These are phyloP conservation scores for Phengaris arion DNA, from an alignment of 2,888 invertebrate genomes.

Conservation along the genomic window DNA sequence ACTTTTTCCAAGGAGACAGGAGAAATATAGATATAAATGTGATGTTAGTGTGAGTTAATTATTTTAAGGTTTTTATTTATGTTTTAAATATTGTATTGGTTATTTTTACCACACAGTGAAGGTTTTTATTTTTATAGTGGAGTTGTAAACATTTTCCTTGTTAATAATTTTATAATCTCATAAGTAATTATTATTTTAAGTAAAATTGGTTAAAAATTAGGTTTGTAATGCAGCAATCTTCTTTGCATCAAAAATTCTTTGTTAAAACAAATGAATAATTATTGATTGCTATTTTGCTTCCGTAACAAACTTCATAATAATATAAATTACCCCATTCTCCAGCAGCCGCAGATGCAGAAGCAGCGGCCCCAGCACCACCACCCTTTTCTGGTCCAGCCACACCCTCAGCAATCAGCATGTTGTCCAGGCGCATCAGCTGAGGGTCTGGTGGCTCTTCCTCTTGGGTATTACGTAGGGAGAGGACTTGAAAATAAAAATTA, in stretches of 20 bases:
- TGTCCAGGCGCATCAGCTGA: slow-evolving; percentile 98
- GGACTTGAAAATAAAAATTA: slow-evolving; percentile 77
- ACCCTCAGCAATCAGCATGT: slow-evolving; percentile 99
- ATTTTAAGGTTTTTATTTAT: too few relatives aligned
- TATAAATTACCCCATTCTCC: slow-evolving; percentile 76
- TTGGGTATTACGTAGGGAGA: slow-evolving; percentile 97
- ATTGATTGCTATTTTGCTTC: background rate
- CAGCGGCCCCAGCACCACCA: slow-evolving; percentile 91
- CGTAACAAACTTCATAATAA: background rate
- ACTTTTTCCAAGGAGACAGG: background rate
- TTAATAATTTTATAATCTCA: background rate
- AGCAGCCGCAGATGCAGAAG: slow-evolving; percentile 93
- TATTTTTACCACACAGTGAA: background rate
- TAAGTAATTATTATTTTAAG: background rate
- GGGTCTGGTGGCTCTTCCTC: slow-evolving; percentile 99
- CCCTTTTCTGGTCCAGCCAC: slow-evolving; percentile 98
- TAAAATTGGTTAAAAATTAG: background rate
- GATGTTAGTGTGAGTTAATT: background rate
- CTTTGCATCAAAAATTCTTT: background rate
- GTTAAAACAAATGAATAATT: background rate
- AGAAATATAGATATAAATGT: background rate
- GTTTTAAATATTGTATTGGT: background rate
- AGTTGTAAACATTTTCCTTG: background rate
- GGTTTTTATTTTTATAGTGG: background rate
- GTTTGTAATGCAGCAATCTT: background rate